Evolutionary conservation across 1,140 invertebrate species (phyloP), one percentile per base, ranked within the genome.

Genomic region (Thereuonema tuberculata): DNA sequence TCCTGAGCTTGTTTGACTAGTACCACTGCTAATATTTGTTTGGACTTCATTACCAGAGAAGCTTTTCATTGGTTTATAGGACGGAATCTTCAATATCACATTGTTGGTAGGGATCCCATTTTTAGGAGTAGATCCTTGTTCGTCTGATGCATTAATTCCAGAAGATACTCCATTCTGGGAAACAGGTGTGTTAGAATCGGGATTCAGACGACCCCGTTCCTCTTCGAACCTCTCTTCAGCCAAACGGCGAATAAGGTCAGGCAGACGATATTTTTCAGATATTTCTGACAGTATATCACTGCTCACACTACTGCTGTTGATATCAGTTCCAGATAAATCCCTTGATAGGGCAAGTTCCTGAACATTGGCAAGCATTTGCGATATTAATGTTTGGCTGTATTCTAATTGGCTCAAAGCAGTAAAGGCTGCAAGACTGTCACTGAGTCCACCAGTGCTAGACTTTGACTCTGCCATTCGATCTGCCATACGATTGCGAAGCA

Each of bases 61-160:
- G 12, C 14, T 52, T 26, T 61, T 64, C 29, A 54, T 62, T 21
- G 86, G 85, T 70, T 86, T 88, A 76, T 86, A 93, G 81, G 87
- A 90, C 80, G 89, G 89, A 85, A 93, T 89, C 77, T 87, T 89
- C 67, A 91, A 80, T 75, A 92, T 90, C 70, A 87, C 82, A 72
- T 78, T 77, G 65, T 76, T 71, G 59, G 0, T 67, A 62, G 29
- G 50, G 65, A 21, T 49, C 29, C 43, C 31, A 26, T 25, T 65
- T 60, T 17, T 53, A 48, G 27, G 73, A 49, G 31, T 28, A 15
- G 46, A 49, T 27, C 20, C 21, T 56, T 31, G 12, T 29, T 60
- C 25, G 17, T 52, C 27, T 21, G 1, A 5, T 9, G 9, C n/a
- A 20, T 50, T 21, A 50, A 5, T 20, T 50, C 5, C 5, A 14